Percentiles rank a stretch among this genome's conserved stretches.
Evolutionary conservation across 2,113 vertebrate genomes (phyloP).

Genomic region (Mirza zaza): DNA sequence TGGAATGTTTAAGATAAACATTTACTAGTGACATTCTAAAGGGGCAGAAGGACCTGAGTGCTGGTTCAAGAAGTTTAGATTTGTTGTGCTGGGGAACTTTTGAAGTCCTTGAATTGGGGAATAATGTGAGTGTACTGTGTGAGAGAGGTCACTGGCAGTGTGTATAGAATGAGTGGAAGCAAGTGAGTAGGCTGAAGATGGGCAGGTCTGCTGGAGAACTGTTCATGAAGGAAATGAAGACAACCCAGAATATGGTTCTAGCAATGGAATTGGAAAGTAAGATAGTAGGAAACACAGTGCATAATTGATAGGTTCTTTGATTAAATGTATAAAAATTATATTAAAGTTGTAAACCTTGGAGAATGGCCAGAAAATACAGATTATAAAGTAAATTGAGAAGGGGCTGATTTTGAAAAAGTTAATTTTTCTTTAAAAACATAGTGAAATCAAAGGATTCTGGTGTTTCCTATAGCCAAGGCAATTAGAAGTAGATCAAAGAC

Average conservation of each 20-base stretch:
- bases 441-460: background rate
- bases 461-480: background rate
- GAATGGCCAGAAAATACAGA: background rate
- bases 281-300: background rate
- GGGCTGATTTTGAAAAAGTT: background rate
- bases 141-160: background rate
- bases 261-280: background rate
- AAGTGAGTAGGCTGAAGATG: background rate
- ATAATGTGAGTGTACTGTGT: background rate
- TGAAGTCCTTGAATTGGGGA: background rate
- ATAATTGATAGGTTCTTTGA: background rate
- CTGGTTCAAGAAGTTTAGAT: background rate
- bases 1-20: background rate
- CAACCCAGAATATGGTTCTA: background rate
- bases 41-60: background rate
- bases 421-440: background rate
- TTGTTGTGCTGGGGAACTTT: constrained; percentile 5
- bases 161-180: background rate
- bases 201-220: background rate
- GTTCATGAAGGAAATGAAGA: background rate
- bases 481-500: background rate
- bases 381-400: background rate
- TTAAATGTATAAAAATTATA: background rate
- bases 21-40: background rate
- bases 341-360: constrained; percentile 4